phyloP scores from a whole-genome alignment of 2,888 invertebrate genomes.

The Taphrorychus bicolor region DNA sequence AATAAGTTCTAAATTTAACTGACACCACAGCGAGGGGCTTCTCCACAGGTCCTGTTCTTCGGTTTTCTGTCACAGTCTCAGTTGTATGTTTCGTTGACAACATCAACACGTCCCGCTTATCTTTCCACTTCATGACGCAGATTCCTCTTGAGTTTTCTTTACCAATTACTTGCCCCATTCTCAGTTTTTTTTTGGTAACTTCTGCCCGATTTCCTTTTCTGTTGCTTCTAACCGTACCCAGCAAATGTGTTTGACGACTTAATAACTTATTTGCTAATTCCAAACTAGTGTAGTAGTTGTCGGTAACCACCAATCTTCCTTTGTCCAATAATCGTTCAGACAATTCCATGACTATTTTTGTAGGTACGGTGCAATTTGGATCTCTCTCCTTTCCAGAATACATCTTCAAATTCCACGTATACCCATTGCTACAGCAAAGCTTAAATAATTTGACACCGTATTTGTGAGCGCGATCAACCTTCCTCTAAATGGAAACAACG shows the following conservation, averaged over 20 bases:
- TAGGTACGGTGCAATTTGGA: neutral
- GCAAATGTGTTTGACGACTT: neutral
- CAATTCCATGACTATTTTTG: neutral
- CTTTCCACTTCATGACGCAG: no score
- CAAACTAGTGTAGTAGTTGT: neutral
- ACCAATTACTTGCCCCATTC: neutral
- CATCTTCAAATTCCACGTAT: slow-evolving; percentile 2
- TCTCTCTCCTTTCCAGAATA: neutral
- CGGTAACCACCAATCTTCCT: neutral
- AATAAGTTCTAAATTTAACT: no score
- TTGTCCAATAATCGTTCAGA: neutral
- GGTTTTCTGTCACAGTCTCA: no score
- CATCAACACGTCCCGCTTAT: no score
- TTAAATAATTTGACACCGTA: slow-evolving; percentile 4
- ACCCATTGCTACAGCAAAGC: neutral
- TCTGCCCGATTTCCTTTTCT: neutral
- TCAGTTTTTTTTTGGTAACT: neutral
- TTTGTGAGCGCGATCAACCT: slow-evolving; percentile 40
- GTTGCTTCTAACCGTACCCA: neutral
- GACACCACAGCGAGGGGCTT: no score
- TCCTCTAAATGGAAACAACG: slow-evolving; percentile 46
- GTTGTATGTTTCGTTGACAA: no score
- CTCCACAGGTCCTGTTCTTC: no score
- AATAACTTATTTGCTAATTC: neutral
- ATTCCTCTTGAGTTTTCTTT: neutral